A percentile compares a stretch with the other conserved stretches of the same genome.
Conservation (phyloP, 2,113 vertebrate genomes). For the Callopanchax toddi region DNA sequence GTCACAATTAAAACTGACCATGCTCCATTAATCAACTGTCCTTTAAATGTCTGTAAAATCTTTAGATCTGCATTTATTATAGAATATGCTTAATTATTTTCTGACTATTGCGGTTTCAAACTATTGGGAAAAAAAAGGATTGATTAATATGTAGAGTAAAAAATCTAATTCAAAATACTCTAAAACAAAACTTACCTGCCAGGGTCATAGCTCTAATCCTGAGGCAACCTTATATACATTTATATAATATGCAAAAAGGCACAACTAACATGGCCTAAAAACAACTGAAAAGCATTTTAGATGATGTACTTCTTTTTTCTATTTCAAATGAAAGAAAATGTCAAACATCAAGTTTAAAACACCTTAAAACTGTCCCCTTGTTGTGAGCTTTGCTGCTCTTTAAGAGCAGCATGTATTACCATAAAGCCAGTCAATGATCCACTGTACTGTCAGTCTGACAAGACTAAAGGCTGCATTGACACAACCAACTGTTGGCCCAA, state of each 20-base stretch:
- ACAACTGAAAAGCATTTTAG: background rate
- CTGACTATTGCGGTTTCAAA: no score
- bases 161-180: background rate
- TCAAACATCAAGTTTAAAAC: background rate
- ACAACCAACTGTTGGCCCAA: conserved; percentile 14
- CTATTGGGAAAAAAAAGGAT: no score
- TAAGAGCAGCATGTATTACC: conserved; percentile 24
- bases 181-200: conserved; percentile 16
- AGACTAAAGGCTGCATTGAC: conserved; percentile 1
- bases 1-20: no score
- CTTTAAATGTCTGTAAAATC: background rate
- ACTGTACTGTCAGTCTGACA: conserved; percentile 45
- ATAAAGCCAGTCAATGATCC: conserved; percentile 32
- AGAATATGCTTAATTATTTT: background rate
- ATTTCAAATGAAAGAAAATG: background rate
- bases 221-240: conserved; percentile 3
- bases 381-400: conserved; percentile 4
- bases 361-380: background rate
- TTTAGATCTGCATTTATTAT: no score
- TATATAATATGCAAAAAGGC: background rate
- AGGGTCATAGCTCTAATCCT: background rate
- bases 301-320: background rate
- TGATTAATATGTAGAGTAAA: no score
- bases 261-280: background rate
- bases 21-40: no score